Evolutionary conservation across 2,888 invertebrate species (phyloP).

Genomic region (Cistogaster globosa): DNA sequence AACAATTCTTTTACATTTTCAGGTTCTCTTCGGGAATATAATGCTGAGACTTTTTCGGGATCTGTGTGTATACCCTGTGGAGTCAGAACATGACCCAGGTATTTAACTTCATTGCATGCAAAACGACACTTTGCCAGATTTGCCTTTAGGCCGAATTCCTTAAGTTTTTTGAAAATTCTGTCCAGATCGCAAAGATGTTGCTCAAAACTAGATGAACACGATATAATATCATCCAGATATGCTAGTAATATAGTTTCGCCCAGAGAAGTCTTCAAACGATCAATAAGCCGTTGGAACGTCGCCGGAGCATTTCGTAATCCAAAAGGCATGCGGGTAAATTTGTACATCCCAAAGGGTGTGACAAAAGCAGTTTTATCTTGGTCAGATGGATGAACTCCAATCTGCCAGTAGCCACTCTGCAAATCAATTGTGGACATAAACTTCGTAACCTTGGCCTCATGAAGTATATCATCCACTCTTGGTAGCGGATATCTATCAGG

Average conservation of each 20-base stretch:
- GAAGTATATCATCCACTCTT: background rate
- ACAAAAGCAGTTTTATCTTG: background rate
- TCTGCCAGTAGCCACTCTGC: conserved; percentile 34
- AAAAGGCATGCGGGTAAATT: background rate
- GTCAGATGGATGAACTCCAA: conserved; percentile 29
- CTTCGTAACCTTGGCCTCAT: conserved; percentile 13
- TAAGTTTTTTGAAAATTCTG: conserved; percentile 59
- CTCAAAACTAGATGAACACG: background rate
- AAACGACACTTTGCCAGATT: conserved; percentile 49
- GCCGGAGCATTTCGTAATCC: background rate
- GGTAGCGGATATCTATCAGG: conserved; percentile 39
- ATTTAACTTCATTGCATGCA: conserved; percentile 51
- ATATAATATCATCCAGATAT: background rate
- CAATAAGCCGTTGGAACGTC: background rate
- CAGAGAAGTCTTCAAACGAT: background rate
- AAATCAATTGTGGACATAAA: conserved; percentile 16
- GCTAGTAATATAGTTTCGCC: background rate
- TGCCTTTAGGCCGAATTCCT: conserved; percentile 21
- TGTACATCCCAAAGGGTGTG: background rate
- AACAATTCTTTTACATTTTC: conserved; percentile 2
- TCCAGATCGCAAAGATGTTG: background rate
- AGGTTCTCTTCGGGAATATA: conserved; percentile 66
- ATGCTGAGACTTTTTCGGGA: conserved; percentile 71
- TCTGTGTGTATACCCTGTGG: conserved; percentile 52
- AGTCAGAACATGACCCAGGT: conserved; percentile 46